Evolutionary conservation across 2,797 vertebrate genomes (phyloP), one percentile per base, ranked within the genome.

Genomic region (Sebastes umbrosus): DNA sequence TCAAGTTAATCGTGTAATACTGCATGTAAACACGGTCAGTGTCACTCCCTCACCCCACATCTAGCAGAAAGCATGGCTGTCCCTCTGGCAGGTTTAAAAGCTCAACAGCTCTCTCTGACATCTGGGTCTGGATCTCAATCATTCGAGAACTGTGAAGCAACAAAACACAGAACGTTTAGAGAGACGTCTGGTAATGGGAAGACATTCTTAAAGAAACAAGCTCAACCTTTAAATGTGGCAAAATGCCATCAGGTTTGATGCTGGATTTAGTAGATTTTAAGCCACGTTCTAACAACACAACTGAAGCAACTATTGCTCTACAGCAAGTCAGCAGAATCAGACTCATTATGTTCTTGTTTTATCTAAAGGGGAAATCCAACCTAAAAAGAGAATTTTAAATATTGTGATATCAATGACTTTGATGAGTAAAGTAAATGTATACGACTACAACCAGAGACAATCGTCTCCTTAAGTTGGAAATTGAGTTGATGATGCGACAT

Each of bases 81-180:
- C 94, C 96, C 46, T 97, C 96, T 0, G 97, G 97, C 64, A 99
- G 91, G 69, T 80, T 95, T 68, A 99, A 93, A 46, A 99, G 97
- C 92, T 99, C 98, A 46, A 99, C 90, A 0, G 98, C 98, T 59
- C 98, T 95, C 87, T 96, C 97, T 0, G 98, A 96, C 98, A 99
- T 99, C 92, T 97, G 97, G 0, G 96, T 96, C 95, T 99, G 98
- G 85, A 99, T 96, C 88, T 97, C 96, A 65, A 98, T 97, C 94
- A 99, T 98, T 1, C 98, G 96, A 50, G 98, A 98, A 90, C 98
- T 99, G 83, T 3, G 50, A 70, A 63, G 66, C 12, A 87, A 75
- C 13, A 57, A 32, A 32, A 79, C 43, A 69, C 2, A 20, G 0
- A 60, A 0, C 24, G 8, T 46, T 75, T 3, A 7, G 63, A 11